A percentile compares a stretch with the other conserved stretches of the same genome.
Evolutionary conservation across 2,888 invertebrate genomes (phyloP).

Genomic region (Griposia aprilina): DNA sequence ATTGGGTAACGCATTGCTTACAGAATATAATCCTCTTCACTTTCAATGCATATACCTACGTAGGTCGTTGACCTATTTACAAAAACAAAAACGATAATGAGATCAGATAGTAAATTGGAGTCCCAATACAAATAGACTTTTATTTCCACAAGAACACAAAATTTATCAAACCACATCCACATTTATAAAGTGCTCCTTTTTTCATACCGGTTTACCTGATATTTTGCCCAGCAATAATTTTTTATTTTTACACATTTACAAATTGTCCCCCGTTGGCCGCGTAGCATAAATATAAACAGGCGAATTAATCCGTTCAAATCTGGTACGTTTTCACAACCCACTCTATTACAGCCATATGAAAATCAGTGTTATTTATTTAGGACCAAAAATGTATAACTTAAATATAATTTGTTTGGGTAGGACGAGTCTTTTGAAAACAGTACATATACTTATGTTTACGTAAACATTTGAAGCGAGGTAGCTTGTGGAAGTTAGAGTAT

Average conservation of each 20-base stretch:
- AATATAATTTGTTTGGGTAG: conserved; percentile 60
- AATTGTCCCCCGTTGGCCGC: conserved; percentile 38
- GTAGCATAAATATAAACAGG: conserved; percentile 43
- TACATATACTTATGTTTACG: conserved; percentile 11
- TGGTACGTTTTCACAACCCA: conserved; percentile 32
- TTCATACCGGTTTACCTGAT: conserved; percentile 13
- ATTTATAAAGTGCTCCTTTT: conserved; percentile 41
- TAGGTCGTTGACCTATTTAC: background rate
- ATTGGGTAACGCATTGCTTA: background rate
- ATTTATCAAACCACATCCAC: conserved; percentile 4
- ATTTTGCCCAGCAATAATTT: conserved; percentile 42
- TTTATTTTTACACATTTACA: conserved; percentile 56
- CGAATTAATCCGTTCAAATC: conserved; percentile 56
- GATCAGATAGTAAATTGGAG: background rate
- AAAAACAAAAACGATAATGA: background rate
- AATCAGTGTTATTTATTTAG: conserved; percentile 61
- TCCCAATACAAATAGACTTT: background rate
- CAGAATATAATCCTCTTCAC: background rate
- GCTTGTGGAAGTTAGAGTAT: conserved; percentile 9
- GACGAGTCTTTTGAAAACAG: conserved; percentile 48
- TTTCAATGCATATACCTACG: background rate
- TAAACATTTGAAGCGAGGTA: conserved; percentile 14
- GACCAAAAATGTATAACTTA: conserved; percentile 58
- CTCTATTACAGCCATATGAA: conserved; percentile 49
- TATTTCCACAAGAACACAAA: conserved; percentile 10